phyloP scores from a whole-genome alignment of 2,888 invertebrate genomes.

The Drosophila maculinotata region DNA sequence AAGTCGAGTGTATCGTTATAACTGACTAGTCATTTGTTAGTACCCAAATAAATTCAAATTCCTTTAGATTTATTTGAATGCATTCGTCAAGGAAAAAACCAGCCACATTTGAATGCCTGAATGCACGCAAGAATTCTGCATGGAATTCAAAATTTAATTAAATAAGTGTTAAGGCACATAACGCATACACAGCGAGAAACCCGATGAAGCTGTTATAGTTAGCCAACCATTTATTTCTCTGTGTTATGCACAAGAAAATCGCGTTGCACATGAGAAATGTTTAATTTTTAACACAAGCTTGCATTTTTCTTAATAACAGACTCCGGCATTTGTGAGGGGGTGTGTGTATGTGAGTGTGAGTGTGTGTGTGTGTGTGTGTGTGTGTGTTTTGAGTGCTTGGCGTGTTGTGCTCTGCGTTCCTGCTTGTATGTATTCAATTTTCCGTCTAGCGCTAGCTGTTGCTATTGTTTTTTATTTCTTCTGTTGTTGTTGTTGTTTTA shows the following conservation, averaged over 20 bases:
- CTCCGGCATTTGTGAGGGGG: too few relatives aligned
- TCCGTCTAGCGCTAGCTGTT: background rate
- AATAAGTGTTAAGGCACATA: constrained; percentile 20
- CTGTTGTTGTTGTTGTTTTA: constrained; percentile 2
- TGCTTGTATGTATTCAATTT: constrained; percentile 24
- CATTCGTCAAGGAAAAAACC: constrained; percentile 13
- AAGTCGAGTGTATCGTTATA: too few relatives aligned
- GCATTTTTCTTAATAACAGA: too few relatives aligned
- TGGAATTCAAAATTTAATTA: constrained; percentile 19
- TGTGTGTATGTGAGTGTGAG: background rate
- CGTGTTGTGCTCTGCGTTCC: constrained; percentile 4
- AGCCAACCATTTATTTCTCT: constrained; percentile 1
- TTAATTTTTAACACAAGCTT: too few relatives aligned
- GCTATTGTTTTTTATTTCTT: background rate
- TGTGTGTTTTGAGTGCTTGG: constrained; percentile 13
- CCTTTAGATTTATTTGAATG: background rate
- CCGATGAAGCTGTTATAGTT: too few relatives aligned
- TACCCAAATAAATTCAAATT: background rate
- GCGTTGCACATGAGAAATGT: too few relatives aligned
- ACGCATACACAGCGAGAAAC: background rate
- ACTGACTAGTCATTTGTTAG: too few relatives aligned
- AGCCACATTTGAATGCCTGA: constrained; percentile 1
- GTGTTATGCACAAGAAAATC: too few relatives aligned
- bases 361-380: background rate
- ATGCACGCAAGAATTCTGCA: constrained; percentile 7